Conservation (phyloP, 2,888 invertebrate species). For the Sepiola atlantica region DNA sequence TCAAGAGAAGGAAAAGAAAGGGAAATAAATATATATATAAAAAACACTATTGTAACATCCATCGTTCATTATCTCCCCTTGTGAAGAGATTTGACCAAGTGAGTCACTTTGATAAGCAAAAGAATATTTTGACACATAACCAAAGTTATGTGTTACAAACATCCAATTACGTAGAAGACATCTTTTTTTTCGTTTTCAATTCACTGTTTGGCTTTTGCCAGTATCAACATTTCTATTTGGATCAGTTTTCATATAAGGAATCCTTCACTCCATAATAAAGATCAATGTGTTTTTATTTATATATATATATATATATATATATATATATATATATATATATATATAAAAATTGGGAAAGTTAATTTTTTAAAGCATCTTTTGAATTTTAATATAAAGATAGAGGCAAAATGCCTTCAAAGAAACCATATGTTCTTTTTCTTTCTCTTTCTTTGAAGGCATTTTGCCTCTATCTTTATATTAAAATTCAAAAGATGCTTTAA, state of each 20-base stretch:
- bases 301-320: no score
- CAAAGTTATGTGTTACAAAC: not conserved
- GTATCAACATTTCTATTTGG: not conserved
- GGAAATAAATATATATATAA: not conserved
- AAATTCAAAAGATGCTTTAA: no score
- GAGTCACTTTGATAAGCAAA: conserved; percentile 32
- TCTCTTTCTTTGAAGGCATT: no score
- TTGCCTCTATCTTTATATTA: no score
- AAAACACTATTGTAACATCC: not conserved
- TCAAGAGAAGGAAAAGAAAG: not conserved
- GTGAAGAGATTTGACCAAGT: conserved; percentile 32
- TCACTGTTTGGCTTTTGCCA: not conserved
- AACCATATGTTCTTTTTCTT: no score
- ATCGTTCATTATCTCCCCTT: not conserved
- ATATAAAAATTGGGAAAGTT: no score
- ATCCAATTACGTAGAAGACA: not conserved
- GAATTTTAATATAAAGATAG: no score
- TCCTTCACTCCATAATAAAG: no score
- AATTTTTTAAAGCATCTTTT: no score
- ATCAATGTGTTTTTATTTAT: no score
- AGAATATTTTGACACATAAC: conserved; percentile 32
- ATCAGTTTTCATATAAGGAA: not conserved
- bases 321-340: no score
- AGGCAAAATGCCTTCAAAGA: no score
- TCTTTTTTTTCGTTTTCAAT: not conserved